Evolutionary conservation across 1,140 invertebrate species (phyloP).

Genomic region (Hycleus phaleratus): DNA sequence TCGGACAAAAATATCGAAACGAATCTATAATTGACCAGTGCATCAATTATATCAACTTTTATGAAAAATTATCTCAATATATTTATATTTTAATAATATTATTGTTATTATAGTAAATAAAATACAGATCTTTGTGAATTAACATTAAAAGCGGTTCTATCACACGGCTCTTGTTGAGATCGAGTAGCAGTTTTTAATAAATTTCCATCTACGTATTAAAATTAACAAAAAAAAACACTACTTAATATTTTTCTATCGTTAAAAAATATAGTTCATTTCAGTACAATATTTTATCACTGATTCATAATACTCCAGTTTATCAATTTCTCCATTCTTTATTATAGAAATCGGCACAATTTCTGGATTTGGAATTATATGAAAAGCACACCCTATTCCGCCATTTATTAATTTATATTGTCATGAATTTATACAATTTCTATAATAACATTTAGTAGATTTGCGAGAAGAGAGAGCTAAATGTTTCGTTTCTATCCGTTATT

Average conservation of each 20-base stretch:
- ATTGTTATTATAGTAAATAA: slow-evolving; percentile 27
- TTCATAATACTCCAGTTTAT: slow-evolving; percentile 36
- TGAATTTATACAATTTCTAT: not conserved
- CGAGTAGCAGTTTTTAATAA: slow-evolving; percentile 20
- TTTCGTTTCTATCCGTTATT: too few species aligned
- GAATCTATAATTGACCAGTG: too few species aligned
- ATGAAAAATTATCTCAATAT: too few species aligned
- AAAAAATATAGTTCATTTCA: slow-evolving; percentile 29
- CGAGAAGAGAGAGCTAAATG: too few species aligned
- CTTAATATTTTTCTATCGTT: slow-evolving; percentile 10
- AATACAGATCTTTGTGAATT: slow-evolving; percentile 41
- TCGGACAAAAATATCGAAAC: not conserved
- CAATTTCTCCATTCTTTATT: not conserved
- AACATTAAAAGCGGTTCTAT: slow-evolving; percentile 41
- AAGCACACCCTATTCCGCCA: not conserved
- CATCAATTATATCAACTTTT: too few species aligned
- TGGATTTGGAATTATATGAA: not conserved
- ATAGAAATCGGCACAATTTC: too few species aligned
- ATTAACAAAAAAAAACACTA: not conserved
- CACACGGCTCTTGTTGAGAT: slow-evolving; percentile 40
- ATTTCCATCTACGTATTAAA: slow-evolving; percentile 31
- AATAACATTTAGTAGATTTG: too few species aligned
- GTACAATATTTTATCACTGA: slow-evolving; percentile 29
- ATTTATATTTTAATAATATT: too few species aligned
- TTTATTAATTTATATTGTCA: slow-evolving; percentile 22